These are phyloP conservation scores for Scaptomyza pallida DNA, from an alignment of 1,140 invertebrate species.

Conservation along the genomic window DNA sequence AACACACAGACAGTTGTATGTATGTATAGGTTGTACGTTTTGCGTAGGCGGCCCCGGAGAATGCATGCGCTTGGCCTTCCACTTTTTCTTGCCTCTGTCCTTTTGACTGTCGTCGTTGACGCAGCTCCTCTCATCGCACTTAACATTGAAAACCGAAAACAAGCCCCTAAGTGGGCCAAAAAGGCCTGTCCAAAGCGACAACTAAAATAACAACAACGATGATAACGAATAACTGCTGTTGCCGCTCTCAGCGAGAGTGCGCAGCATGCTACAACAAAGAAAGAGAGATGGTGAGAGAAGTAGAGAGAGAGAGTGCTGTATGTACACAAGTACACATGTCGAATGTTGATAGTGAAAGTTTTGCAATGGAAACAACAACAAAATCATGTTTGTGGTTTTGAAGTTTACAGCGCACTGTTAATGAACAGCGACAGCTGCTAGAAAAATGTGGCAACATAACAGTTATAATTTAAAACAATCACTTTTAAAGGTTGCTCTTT, in stretches of 20 bases:
- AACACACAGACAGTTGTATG: background rate
- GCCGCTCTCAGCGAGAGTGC: conserved; percentile 47
- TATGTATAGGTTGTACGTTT: conserved; percentile 1
- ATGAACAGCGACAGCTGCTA: conserved; percentile 9
- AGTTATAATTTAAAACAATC: background rate
- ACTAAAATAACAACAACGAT: conserved; percentile 6
- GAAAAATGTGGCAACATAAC: background rate
- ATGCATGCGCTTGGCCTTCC: conserved; percentile 31
- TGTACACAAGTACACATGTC: conserved; percentile 35
- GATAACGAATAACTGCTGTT: conserved; percentile 14
- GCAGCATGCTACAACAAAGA: conserved; percentile 17
- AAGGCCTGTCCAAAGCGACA: conserved; percentile 50
- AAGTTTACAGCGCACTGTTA: conserved; percentile 66
- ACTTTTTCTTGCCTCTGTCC: conserved; percentile 5
- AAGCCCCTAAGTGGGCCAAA: conserved; percentile 72
- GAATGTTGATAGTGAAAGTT: conserved; percentile 73
- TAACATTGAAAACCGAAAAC: conserved; percentile 81
- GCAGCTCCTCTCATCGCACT: conserved; percentile 63
- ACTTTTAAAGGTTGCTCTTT: too few relatives aligned
- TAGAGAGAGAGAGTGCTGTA: conserved; percentile 13
- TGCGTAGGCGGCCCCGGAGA: conserved; percentile 25
- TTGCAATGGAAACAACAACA: conserved; percentile 42
- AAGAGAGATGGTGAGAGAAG: background rate
- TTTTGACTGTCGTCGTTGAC: conserved; percentile 23
- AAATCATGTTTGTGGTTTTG: conserved; percentile 49